These are phyloP conservation scores for Dendronephthya gigantea DNA, from an alignment of 64 coral and sea anemone species.

Conservation along the genomic window DNA sequence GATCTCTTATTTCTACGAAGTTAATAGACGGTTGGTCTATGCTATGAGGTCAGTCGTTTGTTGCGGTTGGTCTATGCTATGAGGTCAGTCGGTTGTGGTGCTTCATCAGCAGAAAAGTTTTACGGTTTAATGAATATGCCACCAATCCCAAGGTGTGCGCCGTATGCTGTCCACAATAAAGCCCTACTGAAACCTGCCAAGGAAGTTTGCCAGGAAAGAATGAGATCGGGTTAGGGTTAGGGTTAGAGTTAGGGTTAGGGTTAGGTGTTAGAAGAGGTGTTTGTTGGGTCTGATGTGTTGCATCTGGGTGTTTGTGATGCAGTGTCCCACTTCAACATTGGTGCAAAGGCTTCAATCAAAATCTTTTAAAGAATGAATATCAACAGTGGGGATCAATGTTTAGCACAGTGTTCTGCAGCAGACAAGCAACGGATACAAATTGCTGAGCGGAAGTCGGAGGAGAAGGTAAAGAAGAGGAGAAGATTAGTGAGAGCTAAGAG, in stretches of 20 bases:
- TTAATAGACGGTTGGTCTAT: too few species aligned
- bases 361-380: too few species aligned
- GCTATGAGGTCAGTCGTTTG: too few species aligned
- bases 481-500: not conserved
- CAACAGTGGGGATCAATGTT: too few species aligned
- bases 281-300: conserved; percentile 30
- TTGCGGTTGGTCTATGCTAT: conserved; percentile 30
- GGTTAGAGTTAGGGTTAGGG: not conserved
- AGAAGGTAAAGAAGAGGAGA: conserved; percentile 12
- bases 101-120: conserved; percentile 19
- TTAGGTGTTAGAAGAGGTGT: conserved; percentile 16
- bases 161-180: conserved; percentile 29
- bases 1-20: too few species aligned
- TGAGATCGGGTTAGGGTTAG: conserved; percentile 1
- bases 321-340: not conserved
- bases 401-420: not conserved
- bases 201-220: conserved; percentile 23
- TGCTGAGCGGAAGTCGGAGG: conserved; percentile 1
- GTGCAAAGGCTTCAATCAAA: not conserved
- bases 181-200: conserved; percentile 16
- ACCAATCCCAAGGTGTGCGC: conserved; percentile 6
- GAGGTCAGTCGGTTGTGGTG: conserved; percentile 34
- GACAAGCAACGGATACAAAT: not conserved
- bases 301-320: conserved; percentile 31
- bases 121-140: conserved; percentile 46